These are phyloP conservation scores for Cynocephalus volans DNA, from an alignment of 2,113 vertebrate genomes.

Conservation along the genomic window DNA sequence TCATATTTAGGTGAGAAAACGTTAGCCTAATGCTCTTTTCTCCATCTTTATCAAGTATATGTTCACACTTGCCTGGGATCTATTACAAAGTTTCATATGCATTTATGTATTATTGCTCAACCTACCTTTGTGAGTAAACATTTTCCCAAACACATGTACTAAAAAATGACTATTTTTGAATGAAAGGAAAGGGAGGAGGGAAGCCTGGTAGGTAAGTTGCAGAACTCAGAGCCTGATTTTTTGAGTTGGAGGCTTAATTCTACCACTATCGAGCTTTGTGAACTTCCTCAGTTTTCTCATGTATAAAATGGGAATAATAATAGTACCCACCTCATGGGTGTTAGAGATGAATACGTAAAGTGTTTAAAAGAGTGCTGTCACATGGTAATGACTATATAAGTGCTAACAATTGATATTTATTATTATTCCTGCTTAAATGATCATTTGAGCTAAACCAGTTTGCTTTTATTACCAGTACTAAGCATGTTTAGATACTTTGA, in stretches of 20 bases:
- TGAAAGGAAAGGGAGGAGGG: background rate
- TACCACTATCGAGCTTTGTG: background rate
- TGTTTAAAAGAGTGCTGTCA: background rate
- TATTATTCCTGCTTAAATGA: background rate
- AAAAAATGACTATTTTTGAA: background rate
- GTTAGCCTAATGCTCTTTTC: background rate
- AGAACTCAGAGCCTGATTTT: background rate
- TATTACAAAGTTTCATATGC: background rate
- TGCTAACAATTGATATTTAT: background rate
- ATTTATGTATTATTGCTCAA: background rate
- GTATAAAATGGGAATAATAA: constrained; percentile 4
- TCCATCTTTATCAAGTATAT: background rate
- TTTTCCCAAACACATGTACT: background rate
- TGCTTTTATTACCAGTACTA: constrained; percentile 34
- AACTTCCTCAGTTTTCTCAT: background rate
- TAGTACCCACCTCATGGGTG: background rate
- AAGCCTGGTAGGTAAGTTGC: background rate
- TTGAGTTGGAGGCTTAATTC: background rate
- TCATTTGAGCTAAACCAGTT: background rate
- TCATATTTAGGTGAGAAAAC: background rate
- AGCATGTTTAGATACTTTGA: background rate
- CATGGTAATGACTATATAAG: background rate
- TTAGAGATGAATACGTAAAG: background rate
- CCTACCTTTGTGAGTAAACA: background rate
- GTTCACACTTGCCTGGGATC: background rate